Base-by-base conservation (phyloP, 2,888 invertebrate genomes). In the Siphlonurus alternatus region DNA sequence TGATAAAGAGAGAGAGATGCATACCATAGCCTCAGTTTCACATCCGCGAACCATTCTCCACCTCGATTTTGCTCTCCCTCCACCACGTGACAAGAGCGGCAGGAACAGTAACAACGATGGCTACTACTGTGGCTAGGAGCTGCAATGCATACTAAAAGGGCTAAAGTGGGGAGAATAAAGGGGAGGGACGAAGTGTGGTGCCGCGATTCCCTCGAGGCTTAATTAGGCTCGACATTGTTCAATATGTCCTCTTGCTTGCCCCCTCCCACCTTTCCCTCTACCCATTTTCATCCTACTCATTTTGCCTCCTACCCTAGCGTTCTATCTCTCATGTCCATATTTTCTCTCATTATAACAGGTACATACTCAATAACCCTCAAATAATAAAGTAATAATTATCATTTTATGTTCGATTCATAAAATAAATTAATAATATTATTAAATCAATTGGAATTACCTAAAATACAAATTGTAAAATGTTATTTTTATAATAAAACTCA, bases 221-320 rank as follows among this genome's bases (percentile, higher is more conserved):
- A 56, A 56, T 56, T 56, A 56, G 56, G 56, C 56, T 22, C 56
- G 56, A 56, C 56, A 56, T 56, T 56, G 56, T 56, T 56, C 56
- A 56, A 56, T 56, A 56, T 56, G 38, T 38, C 19, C 22, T 22
- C 56, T 56, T n/a, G 7, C 38, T n/a, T 20, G 7, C 38, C 15
- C 56, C 20, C 56, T n/a, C 22, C 7, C 22, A 18, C 56, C 38
- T 38, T 15, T 38, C 38, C 15, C 38, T 38, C 38, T 38, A 5
- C 15, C 38, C 15, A 5, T 38, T 15, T 38, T 15, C 15, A 5
- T 38, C 38, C 15, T 15, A 38, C 38, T 38, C 38, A 10, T 38
- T 38, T 15, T 38, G 15, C 38, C 15, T 15, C 15, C 38, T 38
- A 10, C 38, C 38, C 38, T n/a, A n/a, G n/a, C n/a, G n/a, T n/a